Conservation (phyloP, 2,888 invertebrate species). For the Chironomus riparius region DNA sequence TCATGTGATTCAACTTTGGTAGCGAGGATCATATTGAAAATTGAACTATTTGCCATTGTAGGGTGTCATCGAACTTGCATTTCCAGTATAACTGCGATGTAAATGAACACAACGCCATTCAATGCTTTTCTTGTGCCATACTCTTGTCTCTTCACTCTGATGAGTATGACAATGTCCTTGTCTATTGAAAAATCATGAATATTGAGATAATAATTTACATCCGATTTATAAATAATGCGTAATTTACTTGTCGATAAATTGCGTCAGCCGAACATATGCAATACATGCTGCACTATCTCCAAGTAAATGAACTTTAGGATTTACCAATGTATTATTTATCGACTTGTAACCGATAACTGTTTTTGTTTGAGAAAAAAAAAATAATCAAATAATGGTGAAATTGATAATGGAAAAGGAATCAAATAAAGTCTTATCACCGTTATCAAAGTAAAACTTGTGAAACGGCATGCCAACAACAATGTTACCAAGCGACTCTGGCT, state of each 20-base stretch:
- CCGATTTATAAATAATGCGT: background rate
- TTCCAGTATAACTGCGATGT: slow-evolving; percentile 15
- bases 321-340: slow-evolving; percentile 17
- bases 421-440: background rate
- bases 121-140: background rate
- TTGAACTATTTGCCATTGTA: background rate
- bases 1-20: too few species aligned
- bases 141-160: slow-evolving; percentile 11
- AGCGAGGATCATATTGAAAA: background rate
- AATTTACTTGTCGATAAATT: slow-evolving; percentile 11
- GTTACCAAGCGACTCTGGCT: slow-evolving; percentile 8
- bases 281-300: slow-evolving; percentile 2
- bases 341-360: background rate
- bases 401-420: too few species aligned
- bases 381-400: too few species aligned
- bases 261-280: slow-evolving; percentile 16
- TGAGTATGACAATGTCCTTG: background rate
- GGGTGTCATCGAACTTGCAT: slow-evolving; percentile 6
- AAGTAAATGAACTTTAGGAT: slow-evolving; percentile 4
- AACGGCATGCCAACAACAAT: slow-evolving; percentile 16
- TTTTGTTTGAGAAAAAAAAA: too few species aligned
- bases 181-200: background rate
- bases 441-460: slow-evolving; percentile 23
- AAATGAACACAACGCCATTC: slow-evolving; percentile 18
- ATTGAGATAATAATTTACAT: background rate